Percentiles rank a stretch among this genome's conserved stretches.
Evolutionary conservation across 2,888 invertebrate species (phyloP).

Genomic region (Drosophila robusta): DNA sequence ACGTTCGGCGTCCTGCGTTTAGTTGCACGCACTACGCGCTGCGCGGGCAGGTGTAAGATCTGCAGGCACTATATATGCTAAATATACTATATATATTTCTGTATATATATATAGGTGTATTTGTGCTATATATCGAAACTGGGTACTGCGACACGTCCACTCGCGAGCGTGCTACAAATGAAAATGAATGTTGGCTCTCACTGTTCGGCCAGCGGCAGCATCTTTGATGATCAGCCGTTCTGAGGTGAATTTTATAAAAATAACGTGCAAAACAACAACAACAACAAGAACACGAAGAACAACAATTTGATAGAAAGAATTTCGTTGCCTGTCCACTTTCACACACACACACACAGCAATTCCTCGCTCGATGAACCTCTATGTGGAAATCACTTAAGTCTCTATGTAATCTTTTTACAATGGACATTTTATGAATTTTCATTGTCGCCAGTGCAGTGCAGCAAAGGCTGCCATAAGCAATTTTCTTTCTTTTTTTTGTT

Average conservation of each 20-base stretch:
- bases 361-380: slow-evolving; percentile 51
- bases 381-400: slow-evolving; percentile 26
- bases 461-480: slow-evolving; percentile 28
- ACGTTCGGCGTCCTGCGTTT: slow-evolving; percentile 27
- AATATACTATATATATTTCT: slow-evolving; percentile 21
- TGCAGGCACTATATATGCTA: slow-evolving; percentile 38
- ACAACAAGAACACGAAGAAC: slow-evolving; percentile 32
- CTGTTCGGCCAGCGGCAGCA: slow-evolving; percentile 25
- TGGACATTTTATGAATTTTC: slow-evolving; percentile 43
- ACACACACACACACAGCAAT: slow-evolving; percentile 27
- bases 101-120: slow-evolving; percentile 39
- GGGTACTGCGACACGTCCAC: slow-evolving; percentile 72
- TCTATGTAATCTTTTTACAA: slow-evolving; percentile 33
- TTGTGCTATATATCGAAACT: slow-evolving; percentile 46
- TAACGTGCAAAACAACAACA: slow-evolving; percentile 60
- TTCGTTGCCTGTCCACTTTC: slow-evolving; percentile 55
- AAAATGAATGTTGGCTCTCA: slow-evolving; percentile 76
- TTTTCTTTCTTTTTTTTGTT: slow-evolving; percentile 19
- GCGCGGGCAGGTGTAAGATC: slow-evolving; percentile 61
- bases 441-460: slow-evolving; percentile 25
- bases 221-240: slow-evolving; percentile 79
- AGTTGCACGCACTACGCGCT: slow-evolving; percentile 55
- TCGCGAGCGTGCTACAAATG: slow-evolving; percentile 79
- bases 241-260: slow-evolving; percentile 81
- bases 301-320: slow-evolving; percentile 57